phyloP scores from a whole-genome alignment of 2,797 vertebrate species.

The Acipenser transmontanus region DNA sequence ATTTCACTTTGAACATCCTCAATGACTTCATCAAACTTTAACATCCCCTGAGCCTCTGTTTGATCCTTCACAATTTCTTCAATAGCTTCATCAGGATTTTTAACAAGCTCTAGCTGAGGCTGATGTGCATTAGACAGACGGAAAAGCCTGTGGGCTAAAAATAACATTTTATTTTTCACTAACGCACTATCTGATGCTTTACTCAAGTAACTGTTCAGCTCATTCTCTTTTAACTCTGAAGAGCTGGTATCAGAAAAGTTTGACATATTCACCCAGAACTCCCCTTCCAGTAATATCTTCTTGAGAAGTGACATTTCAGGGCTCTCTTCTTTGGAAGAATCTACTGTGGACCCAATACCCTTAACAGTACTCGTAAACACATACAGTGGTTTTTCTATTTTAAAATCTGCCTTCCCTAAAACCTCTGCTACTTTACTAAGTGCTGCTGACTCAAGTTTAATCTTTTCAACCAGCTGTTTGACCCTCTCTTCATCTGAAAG shows the following conservation, averaged over 20 bases:
- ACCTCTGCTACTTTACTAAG: slow-evolving; percentile 37
- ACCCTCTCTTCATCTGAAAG: slow-evolving; percentile 30
- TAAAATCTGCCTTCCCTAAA: slow-evolving; percentile 29
- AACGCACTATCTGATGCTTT: slow-evolving; percentile 29
- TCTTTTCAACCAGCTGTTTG: slow-evolving; percentile 32
- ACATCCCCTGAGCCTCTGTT: no score
- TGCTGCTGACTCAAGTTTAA: slow-evolving; percentile 29
- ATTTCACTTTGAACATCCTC: slow-evolving; percentile 15
- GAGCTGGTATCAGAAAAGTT: slow-evolving; percentile 20
- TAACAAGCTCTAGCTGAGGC: neutral
- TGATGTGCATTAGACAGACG: slow-evolving; percentile 1
- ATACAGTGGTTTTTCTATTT: slow-evolving; percentile 3
- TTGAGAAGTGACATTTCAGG: slow-evolving; percentile 1
- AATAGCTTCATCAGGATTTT: no score
- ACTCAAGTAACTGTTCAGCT: slow-evolving; percentile 18
- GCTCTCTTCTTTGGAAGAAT: neutral
- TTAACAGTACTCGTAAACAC: slow-evolving; percentile 6
- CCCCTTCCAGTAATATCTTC: slow-evolving; percentile 38
- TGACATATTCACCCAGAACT: slow-evolving; percentile 39
- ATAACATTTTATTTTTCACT: slow-evolving; percentile 37
- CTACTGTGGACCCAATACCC: neutral
- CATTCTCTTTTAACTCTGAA: slow-evolving; percentile 12
- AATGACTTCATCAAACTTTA: slow-evolving; percentile 17
- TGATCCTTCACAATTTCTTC: neutral
- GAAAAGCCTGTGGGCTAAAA: slow-evolving; percentile 23